Evolutionary conservation across 2,888 invertebrate genomes (phyloP), one percentile per base, ranked within the genome.

Genomic region (Allacma fusca): DNA sequence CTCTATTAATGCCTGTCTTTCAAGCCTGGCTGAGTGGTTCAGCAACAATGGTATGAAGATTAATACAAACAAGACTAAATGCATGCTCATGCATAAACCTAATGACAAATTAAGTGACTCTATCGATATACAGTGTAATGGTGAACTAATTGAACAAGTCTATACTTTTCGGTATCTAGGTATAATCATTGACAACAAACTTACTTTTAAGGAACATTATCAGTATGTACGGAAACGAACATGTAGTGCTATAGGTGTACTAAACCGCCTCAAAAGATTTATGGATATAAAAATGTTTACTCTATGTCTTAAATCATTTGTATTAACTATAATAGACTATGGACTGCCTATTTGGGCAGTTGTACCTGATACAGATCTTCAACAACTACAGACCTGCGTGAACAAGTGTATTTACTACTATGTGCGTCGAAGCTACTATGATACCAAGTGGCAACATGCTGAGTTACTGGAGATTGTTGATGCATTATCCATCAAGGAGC

Each of bases 291-390:
- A 44, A 50, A 23, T 44, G 2, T 70, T 16, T 70, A 9, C 9
- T 70, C 12, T 70, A 21, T 1, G 23, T 40, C 21, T 70, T 13
- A 70, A 70, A 16, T 19, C 70, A 24, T 70, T 50, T 70, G 44
- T 70, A 7, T 16, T 70, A 43, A 43, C 70, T 23, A 50, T 44
- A 24, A n/a, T 50, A 12, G 70, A 70, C 23, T 70, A 44, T 26
- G 34, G 70, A 21, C 29, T 70, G 23, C 70, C 70, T n/a, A n/a
- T n/a, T n/a, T 70, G 70, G 70, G 70, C 43, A 24, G 43, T 43
- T 9, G 28, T 28, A 16, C 4, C 16, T 23, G 1, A 1, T 21
- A 70, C 5, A 1, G 44, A 70, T 2, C 21, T 43, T 2, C 44
- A 70, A 24, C 21, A 19, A 12, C 5, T 70, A 2, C 70, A 70